Base-by-base conservation (phyloP, 2,888 invertebrate species). In the Noctua janthe region DNA sequence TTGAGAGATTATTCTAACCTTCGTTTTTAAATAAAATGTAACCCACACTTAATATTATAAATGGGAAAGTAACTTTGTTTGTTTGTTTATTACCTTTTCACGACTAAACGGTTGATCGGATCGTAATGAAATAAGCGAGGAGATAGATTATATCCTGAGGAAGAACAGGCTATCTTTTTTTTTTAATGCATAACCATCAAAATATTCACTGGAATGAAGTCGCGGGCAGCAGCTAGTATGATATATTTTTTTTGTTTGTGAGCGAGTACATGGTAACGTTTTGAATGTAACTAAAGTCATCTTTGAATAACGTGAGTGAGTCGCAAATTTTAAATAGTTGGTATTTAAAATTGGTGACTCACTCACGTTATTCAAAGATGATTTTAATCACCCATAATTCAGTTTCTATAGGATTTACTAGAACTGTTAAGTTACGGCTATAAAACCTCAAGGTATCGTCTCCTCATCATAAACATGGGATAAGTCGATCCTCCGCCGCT, bases 401-500 rank as follows among this genome's bases (percentile, higher is more conserved):
- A 74, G 39, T 69, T 72, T 74, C 56, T 54, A 76, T 15, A 59
- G 23, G 51, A 82, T 84, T 84, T 77, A 77, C 72, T 86, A 74
- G 62, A 59, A 56, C 43, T 59, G 39, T 75, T 70, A 69, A 66
- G 35, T 51, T 70, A 74, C 23, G 35, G n/a, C 39, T 66, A 75
- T 82, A 82, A 75, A 78, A 71, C 59, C 49, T 70, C 59, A 82
- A 72, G 64, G 74, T 71, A 85, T 67, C 73, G 62, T 74, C 73
- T 76, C 39, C 51, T 85, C 51, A 62, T 76, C 86, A 84, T 85
- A 86, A 86, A 85, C 74, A 83, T 72, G 39, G 83, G 71, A 83
- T 83, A 87, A 84, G 70, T 78, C 59, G 69, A 29, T 43, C 47
- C 73, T 75, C 54, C 74, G 64, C 56, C 71, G 51, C 72, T 73